phyloP scores from a whole-genome alignment of 2,888 invertebrate species.

The Platypus cylindrus region DNA sequence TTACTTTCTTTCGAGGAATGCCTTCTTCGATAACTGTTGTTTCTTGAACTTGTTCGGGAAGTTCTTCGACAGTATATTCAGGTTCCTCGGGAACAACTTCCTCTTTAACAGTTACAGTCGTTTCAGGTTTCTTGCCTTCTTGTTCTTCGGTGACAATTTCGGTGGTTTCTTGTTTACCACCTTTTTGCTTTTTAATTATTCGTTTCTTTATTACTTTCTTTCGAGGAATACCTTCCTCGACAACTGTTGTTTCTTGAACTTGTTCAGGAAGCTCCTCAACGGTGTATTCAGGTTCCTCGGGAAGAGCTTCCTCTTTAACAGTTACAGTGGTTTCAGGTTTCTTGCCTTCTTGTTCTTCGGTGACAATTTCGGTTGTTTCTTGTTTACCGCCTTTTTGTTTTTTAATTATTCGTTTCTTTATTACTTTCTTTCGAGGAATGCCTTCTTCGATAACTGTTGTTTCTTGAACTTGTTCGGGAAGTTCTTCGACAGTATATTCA shows the following conservation, averaged over 20 bases:
- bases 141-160: constrained; percentile 28
- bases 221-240: constrained; percentile 20
- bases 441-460: constrained; percentile 20
- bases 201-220: constrained; percentile 30
- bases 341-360: constrained; percentile 29
- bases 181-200: constrained; percentile 31
- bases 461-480: constrained; percentile 30
- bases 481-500: constrained; percentile 26
- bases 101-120: constrained; percentile 23
- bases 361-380: constrained; percentile 27
- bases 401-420: constrained; percentile 32
- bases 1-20: constrained; percentile 18
- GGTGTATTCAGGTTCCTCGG: constrained; percentile 15
- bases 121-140: constrained; percentile 33
- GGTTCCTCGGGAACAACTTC: constrained; percentile 19
- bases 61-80: constrained; percentile 13
- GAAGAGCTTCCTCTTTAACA: constrained; percentile 21
- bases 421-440: constrained; percentile 22
- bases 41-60: constrained; percentile 18
- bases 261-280: constrained; percentile 27
- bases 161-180: constrained; percentile 27
- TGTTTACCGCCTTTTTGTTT: constrained; percentile 27
- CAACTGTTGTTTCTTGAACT: constrained; percentile 25
- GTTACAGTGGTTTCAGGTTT: constrained; percentile 22
- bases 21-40: constrained; percentile 17